Percentiles rank a stretch among this genome's conserved stretches.
Conservation (phyloP, 2,113 vertebrate species). For the Aegotheles bennettii region DNA sequence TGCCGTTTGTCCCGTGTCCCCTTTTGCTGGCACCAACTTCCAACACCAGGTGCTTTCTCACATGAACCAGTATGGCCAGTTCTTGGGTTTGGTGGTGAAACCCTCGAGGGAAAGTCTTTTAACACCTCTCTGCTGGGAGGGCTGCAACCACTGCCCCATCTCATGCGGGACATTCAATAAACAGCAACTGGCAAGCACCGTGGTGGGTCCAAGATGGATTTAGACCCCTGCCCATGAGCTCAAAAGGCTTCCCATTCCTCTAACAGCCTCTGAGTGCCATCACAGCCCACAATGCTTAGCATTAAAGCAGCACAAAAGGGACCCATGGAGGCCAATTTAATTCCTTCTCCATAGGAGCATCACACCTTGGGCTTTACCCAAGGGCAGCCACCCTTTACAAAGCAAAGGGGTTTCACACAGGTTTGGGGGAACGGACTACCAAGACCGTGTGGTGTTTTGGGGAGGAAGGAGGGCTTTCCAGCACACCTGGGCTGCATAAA, state of each 20-base stretch:
- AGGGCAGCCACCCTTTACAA: not conserved
- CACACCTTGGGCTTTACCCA: not conserved
- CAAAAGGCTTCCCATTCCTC: not conserved
- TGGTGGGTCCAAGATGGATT: not conserved
- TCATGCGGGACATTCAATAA: not conserved
- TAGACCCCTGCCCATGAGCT: not conserved
- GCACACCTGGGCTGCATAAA: not conserved
- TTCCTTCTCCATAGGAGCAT: not conserved
- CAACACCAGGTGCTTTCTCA: not conserved
- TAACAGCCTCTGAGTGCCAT: not conserved
- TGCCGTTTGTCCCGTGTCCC: not conserved
- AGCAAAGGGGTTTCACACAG: not conserved
- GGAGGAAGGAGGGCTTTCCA: not conserved
- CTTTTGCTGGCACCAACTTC: not conserved
- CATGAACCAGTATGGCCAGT: accelerated
- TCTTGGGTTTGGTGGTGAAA: not conserved
- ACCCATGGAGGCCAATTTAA: not conserved
- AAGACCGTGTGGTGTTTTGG: accelerated
- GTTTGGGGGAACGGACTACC: not conserved
- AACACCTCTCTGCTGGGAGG: not conserved
- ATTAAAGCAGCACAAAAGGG: not conserved
- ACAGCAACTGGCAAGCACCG: not conserved
- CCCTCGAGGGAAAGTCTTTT: not conserved
- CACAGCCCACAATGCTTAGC: not conserved
- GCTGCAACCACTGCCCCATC: not conserved